Evolutionary conservation across 2,113 vertebrate species (phyloP), one percentile per base, ranked within the genome.

Genomic region (Poecilia latipinna): DNA sequence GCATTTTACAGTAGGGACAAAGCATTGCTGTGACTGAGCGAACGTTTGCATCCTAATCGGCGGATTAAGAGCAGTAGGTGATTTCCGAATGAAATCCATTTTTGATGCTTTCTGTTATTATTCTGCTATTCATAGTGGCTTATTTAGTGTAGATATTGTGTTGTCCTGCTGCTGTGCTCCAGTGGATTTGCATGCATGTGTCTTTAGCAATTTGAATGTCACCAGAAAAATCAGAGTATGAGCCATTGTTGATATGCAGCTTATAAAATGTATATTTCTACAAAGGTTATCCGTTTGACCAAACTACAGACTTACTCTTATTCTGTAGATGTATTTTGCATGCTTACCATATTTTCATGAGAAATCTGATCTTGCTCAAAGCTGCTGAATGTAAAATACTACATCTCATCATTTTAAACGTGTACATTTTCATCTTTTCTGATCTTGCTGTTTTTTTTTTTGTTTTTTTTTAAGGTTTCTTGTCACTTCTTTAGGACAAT

Each of bases 21-120:
- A 68, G 79, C 78, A 70, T 64, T n/a, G 72, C 76, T 3, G 66
- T 61, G 73, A 79, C 78, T 63, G 63, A 65, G 64, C 72, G 29
- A 75, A 1, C 65, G 72, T 33, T 74, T 69, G 84, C 79, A 39
- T 83, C 72, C 75, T 37, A 67, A 79, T 64, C 75, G 44, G 77
- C 35, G 69, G 66, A 84, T 87, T 87, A 84, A 74, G 79, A 61
- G 73, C 79, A 80, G 65, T 51, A 65, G 39, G 86, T 76, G 73
- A 81, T 78, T 39, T 79, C 70, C 81, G 66, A 75, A 89, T 60
- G 63, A 44, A 37, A 89, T 89, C 89, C 88, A 91, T 89, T 88
- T 88, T 82, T 86, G 74, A 91, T 82, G 79, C 82, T 77, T 83
- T 70, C 80, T 71, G 87, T 70, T 78, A 68, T 92, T 87, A 81